These are phyloP conservation scores for Ateles fusciceps DNA, from an alignment of 2,797 vertebrate genomes.

Conservation along the genomic window DNA sequence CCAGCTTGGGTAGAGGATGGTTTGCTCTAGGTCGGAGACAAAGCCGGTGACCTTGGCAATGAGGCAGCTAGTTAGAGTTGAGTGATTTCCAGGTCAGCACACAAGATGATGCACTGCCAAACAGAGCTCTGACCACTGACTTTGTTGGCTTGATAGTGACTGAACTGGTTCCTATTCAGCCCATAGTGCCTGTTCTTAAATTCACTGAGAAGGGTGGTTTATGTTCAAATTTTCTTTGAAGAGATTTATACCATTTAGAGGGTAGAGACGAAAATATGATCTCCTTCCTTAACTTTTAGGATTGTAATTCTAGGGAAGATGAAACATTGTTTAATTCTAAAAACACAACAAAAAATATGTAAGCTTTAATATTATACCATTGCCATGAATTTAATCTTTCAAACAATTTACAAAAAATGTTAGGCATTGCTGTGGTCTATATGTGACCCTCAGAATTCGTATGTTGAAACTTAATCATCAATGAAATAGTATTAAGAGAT, in stretches of 20 bases:
- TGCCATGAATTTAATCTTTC: conserved; percentile 1
- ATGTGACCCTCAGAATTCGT: background rate
- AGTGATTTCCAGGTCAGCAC: conserved; percentile 39
- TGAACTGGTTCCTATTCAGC: background rate
- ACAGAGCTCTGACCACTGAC: background rate
- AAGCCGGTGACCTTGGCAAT: conserved; percentile 44
- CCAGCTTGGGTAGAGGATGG: background rate
- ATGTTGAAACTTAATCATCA: background rate
- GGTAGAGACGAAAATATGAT: background rate
- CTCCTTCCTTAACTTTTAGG: background rate
- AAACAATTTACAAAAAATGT: background rate
- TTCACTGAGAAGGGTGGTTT: background rate
- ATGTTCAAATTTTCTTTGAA: background rate
- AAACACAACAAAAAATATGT: background rate
- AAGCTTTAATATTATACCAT: background rate
- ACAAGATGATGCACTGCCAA: background rate
- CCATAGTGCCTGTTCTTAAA: background rate
- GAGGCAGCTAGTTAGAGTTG: background rate
- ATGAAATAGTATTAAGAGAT: background rate
- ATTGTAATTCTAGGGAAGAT: background rate
- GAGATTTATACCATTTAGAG: background rate
- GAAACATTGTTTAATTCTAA: background rate
- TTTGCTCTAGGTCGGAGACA: conserved; percentile 27
- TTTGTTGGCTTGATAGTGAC: background rate
- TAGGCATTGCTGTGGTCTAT: background rate